These are phyloP conservation scores for Sebastes itinus DNA, from an alignment of 2,797 vertebrate genomes.

Conservation along the genomic window DNA sequence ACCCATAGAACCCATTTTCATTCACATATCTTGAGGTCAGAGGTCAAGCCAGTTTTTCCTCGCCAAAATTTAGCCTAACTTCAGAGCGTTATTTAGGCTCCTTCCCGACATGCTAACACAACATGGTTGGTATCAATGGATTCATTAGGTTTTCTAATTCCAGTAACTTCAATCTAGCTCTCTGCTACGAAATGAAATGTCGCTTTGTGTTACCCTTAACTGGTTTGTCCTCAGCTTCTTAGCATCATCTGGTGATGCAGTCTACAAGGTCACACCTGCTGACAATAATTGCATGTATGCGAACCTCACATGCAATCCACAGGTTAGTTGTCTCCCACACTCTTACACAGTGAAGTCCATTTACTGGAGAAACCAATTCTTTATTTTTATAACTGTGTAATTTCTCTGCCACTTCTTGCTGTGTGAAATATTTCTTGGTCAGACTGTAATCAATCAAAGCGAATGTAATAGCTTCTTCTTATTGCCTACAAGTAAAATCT, in stretches of 20 bases:
- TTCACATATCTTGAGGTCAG: too few relatives aligned
- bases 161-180: too few relatives aligned
- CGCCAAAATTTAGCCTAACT: too few relatives aligned
- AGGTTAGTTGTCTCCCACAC: conserved; percentile 74
- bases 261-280: conserved; percentile 91
- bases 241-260: conserved; percentile 90
- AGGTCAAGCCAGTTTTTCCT: too few relatives aligned
- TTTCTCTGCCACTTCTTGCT: neutral
- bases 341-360: neutral
- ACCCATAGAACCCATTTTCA: too few relatives aligned
- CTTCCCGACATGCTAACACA: too few relatives aligned
- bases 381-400: neutral
- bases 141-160: too few relatives aligned
- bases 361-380: neutral
- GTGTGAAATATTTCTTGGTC: neutral
- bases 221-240: conserved; percentile 84
- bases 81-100: too few relatives aligned
- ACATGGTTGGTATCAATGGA: too few relatives aligned
- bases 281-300: conserved; percentile 87
- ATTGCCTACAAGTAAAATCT: conserved; percentile 7
- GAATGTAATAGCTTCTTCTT: conserved; percentile 9
- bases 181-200: neutral
- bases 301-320: conserved; percentile 89
- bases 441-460: conserved; percentile 2
- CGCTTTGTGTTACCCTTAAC: conserved; percentile 66